A percentile compares a stretch with the other conserved stretches of the same genome.
Conservation (phyloP, 1,140 invertebrate species). For the Battus philenor region DNA sequence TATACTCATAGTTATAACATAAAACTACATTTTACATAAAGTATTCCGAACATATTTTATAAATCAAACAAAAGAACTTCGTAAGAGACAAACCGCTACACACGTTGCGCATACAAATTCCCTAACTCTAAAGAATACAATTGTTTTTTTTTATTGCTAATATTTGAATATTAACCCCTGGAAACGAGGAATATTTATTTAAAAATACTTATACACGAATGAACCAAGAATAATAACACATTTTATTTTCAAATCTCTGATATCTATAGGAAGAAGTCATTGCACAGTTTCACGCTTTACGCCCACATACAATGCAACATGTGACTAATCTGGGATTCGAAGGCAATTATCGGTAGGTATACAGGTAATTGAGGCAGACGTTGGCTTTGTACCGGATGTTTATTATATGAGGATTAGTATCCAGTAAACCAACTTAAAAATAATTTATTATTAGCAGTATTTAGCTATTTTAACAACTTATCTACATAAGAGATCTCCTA, state of each 20-base stretch:
- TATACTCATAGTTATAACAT: too few relatives aligned
- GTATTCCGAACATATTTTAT: too few relatives aligned
- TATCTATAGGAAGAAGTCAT: not conserved
- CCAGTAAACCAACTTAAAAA: too few relatives aligned
- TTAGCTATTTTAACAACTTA: too few relatives aligned
- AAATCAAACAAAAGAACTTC: constrained; percentile 7
- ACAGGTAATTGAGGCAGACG: not conserved
- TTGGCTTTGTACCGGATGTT: not conserved
- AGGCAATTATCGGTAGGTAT: not conserved
- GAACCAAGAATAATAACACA: constrained; percentile 5
- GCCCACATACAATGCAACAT: constrained; percentile 5
- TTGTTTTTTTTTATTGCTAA: constrained; percentile 11
- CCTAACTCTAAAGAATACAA: not conserved
- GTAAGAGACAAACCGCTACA: constrained; percentile 4
- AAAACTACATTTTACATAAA: too few relatives aligned
- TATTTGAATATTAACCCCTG: constrained; percentile 6
- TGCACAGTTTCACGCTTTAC: constrained; percentile 8
- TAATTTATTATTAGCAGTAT: too few relatives aligned
- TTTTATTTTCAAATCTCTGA: constrained; percentile 1
- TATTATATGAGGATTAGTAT: too few relatives aligned
- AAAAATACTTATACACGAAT: constrained; percentile 1
- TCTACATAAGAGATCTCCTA: too few relatives aligned
- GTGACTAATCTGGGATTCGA: constrained; percentile 13
- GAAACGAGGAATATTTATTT: not conserved
- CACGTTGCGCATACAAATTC: constrained; percentile 2